Evolutionary conservation across 2,888 invertebrate genomes (phyloP).

Genomic region (Apoda limacodes): DNA sequence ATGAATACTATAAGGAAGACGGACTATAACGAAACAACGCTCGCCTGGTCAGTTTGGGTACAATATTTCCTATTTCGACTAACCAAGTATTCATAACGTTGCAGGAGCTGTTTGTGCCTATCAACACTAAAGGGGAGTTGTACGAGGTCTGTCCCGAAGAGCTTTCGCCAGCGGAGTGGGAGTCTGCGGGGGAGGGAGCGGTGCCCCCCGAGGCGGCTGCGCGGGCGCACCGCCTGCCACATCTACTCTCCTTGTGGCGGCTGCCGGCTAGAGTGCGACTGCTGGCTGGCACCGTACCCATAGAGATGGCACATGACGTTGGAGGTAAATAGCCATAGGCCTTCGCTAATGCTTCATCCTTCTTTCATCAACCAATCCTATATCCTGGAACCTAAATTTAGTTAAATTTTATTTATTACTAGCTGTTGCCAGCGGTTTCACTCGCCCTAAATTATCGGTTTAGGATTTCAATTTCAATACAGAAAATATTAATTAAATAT

Average conservation of each 20-base stretch:
- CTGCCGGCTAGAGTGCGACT: conserved; percentile 72
- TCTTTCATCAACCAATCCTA: too few relatives aligned
- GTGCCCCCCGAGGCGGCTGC: conserved; percentile 59
- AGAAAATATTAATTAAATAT: too few relatives aligned
- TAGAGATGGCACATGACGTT: conserved; percentile 72
- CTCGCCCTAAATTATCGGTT: too few relatives aligned
- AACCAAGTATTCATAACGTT: too few relatives aligned
- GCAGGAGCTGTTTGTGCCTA: conserved; percentile 78
- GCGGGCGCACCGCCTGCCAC: conserved; percentile 64
- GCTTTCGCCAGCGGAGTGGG: conserved; percentile 65
- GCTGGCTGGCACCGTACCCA: conserved; percentile 70
- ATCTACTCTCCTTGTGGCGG: conserved; percentile 69
- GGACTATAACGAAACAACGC: too few relatives aligned
- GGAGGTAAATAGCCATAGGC: conserved; percentile 52
- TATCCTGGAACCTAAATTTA: too few relatives aligned
- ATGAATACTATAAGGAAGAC: too few relatives aligned
- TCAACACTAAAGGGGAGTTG: conserved; percentile 81
- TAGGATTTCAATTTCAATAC: too few relatives aligned
- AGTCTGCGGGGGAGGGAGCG: conserved; percentile 58
- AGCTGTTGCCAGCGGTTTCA: too few relatives aligned
- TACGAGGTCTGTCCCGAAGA: conserved; percentile 72
- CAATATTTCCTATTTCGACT: too few relatives aligned
- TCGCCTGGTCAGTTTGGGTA: too few relatives aligned
- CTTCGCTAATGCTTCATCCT: not conserved
- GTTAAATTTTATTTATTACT: too few relatives aligned